Percentiles rank a stretch among this genome's conserved stretches.
phyloP scores from a whole-genome alignment of 2,888 invertebrate species.

The Leptarthrus brevirostris region DNA sequence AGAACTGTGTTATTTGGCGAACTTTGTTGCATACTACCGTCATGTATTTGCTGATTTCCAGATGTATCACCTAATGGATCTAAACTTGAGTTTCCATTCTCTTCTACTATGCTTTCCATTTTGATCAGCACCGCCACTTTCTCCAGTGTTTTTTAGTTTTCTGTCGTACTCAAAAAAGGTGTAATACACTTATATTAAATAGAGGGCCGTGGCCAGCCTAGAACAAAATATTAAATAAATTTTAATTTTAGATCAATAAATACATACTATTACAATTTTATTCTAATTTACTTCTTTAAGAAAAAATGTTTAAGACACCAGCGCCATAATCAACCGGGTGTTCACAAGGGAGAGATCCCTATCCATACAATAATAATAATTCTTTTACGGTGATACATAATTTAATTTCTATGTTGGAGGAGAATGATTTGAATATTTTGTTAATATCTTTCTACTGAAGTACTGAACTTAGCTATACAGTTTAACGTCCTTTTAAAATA shows the following conservation, averaged over 20 bases:
- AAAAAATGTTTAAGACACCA: too few species aligned
- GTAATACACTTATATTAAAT: neutral
- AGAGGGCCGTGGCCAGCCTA: neutral
- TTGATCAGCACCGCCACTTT: slow-evolving; percentile 74
- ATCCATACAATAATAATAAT: too few species aligned
- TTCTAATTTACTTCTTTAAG: neutral
- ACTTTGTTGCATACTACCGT: slow-evolving; percentile 61
- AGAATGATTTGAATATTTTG: too few species aligned
- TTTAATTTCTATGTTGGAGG: too few species aligned
- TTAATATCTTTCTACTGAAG: too few species aligned
- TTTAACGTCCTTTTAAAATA: too few species aligned
- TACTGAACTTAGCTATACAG: too few species aligned
- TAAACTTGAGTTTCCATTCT: slow-evolving; percentile 77
- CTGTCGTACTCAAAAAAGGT: neutral
- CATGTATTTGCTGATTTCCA: slow-evolving; percentile 67
- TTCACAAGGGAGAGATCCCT: too few species aligned
- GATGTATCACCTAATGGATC: slow-evolving; percentile 70
- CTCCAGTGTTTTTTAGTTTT: slow-evolving; percentile 44
- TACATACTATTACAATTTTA: neutral
- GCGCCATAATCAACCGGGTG: too few species aligned
- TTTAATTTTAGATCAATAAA: neutral
- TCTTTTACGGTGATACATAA: too few species aligned
- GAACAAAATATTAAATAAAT: neutral
- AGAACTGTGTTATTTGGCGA: slow-evolving; percentile 64
- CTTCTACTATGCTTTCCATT: slow-evolving; percentile 94